phyloP scores from a whole-genome alignment of 2,113 vertebrate species.

The Cricetomys ansorgei region DNA sequence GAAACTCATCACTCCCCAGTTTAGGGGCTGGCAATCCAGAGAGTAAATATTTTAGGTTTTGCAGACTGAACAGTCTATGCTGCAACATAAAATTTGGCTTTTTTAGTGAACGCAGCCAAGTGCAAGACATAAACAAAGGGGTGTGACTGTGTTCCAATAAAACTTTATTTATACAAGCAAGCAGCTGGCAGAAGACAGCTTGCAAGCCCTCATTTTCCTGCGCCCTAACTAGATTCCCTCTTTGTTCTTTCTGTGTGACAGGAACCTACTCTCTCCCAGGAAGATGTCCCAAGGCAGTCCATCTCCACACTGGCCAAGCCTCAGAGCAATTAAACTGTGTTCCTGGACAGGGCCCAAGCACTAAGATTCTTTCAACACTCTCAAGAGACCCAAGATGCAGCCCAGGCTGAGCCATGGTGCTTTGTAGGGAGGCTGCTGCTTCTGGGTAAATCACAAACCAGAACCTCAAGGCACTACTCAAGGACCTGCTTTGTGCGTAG shows the following conservation, averaged over 20 bases:
- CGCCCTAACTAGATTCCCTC: neutral
- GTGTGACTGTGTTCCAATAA: conserved; percentile 53
- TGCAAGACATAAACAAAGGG: conserved; percentile 25
- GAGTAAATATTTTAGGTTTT: conserved; percentile 62
- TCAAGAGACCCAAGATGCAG: neutral
- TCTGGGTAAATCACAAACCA: neutral
- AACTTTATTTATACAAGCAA: conserved; percentile 71
- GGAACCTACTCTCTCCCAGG: neutral
- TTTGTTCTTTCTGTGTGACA: conserved; percentile 5
- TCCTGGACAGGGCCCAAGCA: neutral
- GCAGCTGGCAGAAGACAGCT: neutral
- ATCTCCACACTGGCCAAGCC: neutral
- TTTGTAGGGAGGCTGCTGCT: neutral
- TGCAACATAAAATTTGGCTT: conserved; percentile 22
- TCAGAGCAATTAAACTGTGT: conserved; percentile 1
- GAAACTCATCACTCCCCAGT: neutral
- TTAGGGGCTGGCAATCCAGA: conserved; percentile 10
- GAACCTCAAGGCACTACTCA: neutral
- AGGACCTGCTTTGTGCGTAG: neutral
- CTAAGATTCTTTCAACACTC: neutral
- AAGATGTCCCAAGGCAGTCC: neutral
- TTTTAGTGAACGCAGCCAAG: conserved; percentile 56
- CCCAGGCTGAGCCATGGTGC: neutral
- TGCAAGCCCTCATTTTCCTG: neutral
- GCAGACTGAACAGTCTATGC: neutral